Evolutionary conservation across 1,140 invertebrate species (phyloP).

Genomic region (Anastatus disparis): DNA sequence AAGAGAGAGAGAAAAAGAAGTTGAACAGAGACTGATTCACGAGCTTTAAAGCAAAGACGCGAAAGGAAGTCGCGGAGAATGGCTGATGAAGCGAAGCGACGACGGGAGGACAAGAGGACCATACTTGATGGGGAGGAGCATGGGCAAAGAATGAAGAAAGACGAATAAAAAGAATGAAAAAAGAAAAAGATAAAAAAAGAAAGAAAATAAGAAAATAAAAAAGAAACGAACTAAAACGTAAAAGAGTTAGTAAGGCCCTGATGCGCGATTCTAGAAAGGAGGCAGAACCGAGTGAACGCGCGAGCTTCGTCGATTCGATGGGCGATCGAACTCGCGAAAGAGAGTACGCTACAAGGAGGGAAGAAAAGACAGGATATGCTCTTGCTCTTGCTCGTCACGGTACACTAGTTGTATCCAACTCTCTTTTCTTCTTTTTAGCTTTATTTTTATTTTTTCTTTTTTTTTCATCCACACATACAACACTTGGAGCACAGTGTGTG

Average conservation of each 20-base stretch:
- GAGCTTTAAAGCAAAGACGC: constrained; percentile 31
- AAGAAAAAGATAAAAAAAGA: constrained; percentile 39
- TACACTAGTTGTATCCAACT: not conserved
- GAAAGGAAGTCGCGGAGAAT: constrained; percentile 35
- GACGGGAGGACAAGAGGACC: constrained; percentile 27
- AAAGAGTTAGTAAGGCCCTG: not conserved
- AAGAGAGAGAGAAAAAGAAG: constrained; percentile 35
- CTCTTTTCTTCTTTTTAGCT: not conserved
- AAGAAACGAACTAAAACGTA: constrained; percentile 42
- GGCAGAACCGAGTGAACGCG: constrained; percentile 11
- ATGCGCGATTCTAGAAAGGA: constrained; percentile 8
- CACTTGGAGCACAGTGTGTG: too few species aligned
- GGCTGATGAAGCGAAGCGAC: constrained; percentile 36
- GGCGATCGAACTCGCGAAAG: not conserved
- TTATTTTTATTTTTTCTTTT: not conserved
- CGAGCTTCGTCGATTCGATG: not conserved
- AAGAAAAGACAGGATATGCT: constrained; percentile 21
- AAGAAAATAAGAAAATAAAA: constrained; percentile 46
- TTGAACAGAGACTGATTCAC: constrained; percentile 40
- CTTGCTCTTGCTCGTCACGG: not conserved
- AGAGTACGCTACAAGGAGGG: not conserved
- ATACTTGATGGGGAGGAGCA: not conserved
- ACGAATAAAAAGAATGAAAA: constrained; percentile 47
- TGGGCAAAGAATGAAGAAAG: constrained; percentile 25
- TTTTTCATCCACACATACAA: not conserved